These are phyloP conservation scores for Crocodylus rhombifer DNA, from an alignment of 2,797 vertebrate genomes.

Conservation along the genomic window DNA sequence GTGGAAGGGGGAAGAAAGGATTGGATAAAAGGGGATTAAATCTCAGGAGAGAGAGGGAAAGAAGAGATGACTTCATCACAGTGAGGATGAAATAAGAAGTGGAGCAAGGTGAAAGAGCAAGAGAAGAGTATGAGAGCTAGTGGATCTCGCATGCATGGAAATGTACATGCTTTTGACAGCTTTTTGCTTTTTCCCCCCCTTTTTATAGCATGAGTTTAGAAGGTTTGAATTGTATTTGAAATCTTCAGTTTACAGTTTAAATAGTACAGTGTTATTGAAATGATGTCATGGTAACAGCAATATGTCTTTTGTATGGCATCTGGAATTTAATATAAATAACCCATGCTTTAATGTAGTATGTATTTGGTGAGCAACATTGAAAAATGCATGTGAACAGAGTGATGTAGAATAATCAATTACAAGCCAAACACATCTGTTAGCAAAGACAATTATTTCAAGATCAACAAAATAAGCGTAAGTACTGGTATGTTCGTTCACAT, in stretches of 20 bases:
- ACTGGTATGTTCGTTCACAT: constrained; percentile 29
- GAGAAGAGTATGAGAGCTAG: background rate
- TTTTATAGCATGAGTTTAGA: constrained; percentile 10
- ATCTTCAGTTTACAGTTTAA: background rate
- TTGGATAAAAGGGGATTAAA: background rate
- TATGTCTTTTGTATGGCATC: background rate
- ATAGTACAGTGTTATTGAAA: background rate
- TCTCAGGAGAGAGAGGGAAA: background rate
- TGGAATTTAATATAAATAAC: background rate
- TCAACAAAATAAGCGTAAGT: constrained; percentile 43
- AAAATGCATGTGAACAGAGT: background rate
- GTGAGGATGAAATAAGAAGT: background rate
- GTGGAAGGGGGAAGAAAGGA: background rate
- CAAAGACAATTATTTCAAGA: constrained; percentile 61
- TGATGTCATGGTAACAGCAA: background rate
- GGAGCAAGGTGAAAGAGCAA: background rate
- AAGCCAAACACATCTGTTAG: background rate
- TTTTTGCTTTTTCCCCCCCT: constrained; percentile 19
- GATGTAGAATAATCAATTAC: background rate
- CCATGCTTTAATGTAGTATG: background rate
- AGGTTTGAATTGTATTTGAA: background rate
- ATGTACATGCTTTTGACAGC: background rate
- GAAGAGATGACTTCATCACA: background rate
- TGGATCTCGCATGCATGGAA: background rate
- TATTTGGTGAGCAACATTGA: background rate